Evolutionary conservation across 1,140 invertebrate species (phyloP).

Genomic region (Cheumatopsyche charites): DNA sequence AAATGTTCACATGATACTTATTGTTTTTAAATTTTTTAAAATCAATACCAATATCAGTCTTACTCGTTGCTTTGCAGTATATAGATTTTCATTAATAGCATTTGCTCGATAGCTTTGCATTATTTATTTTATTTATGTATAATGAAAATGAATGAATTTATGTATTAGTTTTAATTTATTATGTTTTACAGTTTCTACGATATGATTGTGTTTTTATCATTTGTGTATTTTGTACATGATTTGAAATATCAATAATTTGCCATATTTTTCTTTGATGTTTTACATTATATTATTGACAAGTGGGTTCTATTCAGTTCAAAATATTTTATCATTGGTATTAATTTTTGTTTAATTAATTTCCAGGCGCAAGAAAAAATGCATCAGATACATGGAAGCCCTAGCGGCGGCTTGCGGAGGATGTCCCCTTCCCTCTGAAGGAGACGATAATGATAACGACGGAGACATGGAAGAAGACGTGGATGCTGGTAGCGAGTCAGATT

Average conservation of each 20-base stretch:
- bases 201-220: constrained; percentile 1
- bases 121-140: not conserved
- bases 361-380: constrained; percentile 99
- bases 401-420: constrained; percentile 71
- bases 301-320: constrained; percentile 49
- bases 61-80: not conserved
- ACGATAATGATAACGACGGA: constrained; percentile 73
- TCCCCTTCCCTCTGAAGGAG: constrained; percentile 57
- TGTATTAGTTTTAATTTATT: not conserved
- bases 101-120: not conserved
- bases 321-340: constrained; percentile 42
- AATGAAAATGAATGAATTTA: not conserved
- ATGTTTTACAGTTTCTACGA: not conserved
- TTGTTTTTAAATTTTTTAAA: too few species aligned
- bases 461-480: constrained; percentile 76
- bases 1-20: too few species aligned
- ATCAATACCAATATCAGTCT: too few species aligned
- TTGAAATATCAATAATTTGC: too few species aligned
- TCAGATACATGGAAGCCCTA: constrained; percentile 86
- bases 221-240: too few species aligned
- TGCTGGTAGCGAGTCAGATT: constrained; percentile 75
- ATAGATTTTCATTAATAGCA: not conserved
- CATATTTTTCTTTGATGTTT: constrained; percentile 16
- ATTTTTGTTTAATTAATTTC: constrained; percentile 26
- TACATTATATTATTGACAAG: constrained; percentile 42